phyloP scores from a whole-genome alignment of 1,140 invertebrate genomes.

The Lineus longissimus region DNA sequence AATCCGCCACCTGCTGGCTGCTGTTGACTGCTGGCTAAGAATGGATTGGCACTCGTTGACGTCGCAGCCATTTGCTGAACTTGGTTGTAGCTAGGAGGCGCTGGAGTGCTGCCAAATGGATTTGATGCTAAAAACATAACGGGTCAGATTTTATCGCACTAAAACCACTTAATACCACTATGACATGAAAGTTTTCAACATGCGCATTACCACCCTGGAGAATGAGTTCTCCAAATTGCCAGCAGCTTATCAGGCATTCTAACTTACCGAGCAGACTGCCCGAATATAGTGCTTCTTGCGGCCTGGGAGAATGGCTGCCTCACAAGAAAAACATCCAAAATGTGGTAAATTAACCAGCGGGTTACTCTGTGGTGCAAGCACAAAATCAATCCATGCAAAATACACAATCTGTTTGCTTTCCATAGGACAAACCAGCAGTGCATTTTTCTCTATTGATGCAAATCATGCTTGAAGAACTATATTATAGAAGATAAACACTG shows the following conservation, averaged over 20 bases:
- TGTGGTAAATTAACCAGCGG: not conserved
- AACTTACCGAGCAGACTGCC: not conserved
- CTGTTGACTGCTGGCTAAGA: constrained; percentile 15
- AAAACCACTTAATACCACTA: not conserved
- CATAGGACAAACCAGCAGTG: too few relatives aligned
- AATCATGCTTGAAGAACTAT: too few relatives aligned
- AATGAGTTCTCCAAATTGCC: too few relatives aligned
- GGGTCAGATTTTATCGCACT: too few relatives aligned
- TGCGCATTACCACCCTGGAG: too few relatives aligned
- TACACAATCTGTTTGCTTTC: not conserved
- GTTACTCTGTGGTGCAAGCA: too few relatives aligned
- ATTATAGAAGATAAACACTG: not conserved
- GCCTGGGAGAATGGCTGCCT: too few relatives aligned
- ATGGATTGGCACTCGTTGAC: constrained; percentile 16
- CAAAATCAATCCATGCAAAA: constrained; percentile 7
- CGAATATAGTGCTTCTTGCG: not conserved
- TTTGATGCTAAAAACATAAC: constrained; percentile 14
- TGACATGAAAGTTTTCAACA: not conserved
- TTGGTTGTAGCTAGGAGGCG: constrained; percentile 2
- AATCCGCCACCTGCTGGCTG: constrained; percentile 18
- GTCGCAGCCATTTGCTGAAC: not conserved
- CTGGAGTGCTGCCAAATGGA: constrained; percentile 17
- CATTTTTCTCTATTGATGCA: too few relatives aligned
- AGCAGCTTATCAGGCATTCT: too few relatives aligned
- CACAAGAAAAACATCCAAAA: too few relatives aligned